Conservation (phyloP, 2,888 invertebrate genomes). For the Bimastos eiseni region DNA sequence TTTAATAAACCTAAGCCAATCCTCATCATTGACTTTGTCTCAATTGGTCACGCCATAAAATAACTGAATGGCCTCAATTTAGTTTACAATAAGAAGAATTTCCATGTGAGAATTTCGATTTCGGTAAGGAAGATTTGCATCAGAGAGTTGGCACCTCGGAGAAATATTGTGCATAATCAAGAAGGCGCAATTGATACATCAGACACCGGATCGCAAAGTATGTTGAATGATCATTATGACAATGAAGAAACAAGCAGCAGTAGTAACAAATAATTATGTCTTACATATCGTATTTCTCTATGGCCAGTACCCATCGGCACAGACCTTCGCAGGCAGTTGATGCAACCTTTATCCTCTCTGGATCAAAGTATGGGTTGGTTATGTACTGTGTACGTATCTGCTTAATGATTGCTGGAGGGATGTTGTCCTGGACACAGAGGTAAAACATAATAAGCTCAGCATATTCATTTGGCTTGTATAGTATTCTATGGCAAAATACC, state of each 20-base stretch:
- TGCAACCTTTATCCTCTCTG: constrained; percentile 83
- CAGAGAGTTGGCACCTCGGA: too few relatives aligned
- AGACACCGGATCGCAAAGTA: neutral
- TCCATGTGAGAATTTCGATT: too few relatives aligned
- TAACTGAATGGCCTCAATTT: neutral
- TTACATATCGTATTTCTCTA: constrained; percentile 63
- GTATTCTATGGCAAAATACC: neutral
- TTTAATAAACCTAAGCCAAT: neutral
- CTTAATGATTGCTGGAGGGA: constrained; percentile 57
- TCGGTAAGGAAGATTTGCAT: too few relatives aligned
- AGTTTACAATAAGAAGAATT: too few relatives aligned
- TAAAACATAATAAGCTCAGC: neutral
- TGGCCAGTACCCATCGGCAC: constrained; percentile 62
- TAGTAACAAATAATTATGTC: constrained; percentile 25
- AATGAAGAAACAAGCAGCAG: neutral
- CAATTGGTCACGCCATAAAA: neutral
- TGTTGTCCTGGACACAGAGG: constrained; percentile 56
- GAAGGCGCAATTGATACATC: too few relatives aligned
- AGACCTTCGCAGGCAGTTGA: constrained; percentile 86
- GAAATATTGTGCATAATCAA: too few relatives aligned
- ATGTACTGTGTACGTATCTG: constrained; percentile 62
- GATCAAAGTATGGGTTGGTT: constrained; percentile 84
- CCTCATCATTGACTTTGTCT: neutral
- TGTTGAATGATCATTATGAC: neutral
- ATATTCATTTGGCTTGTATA: neutral